Percentiles rank a stretch among this genome's conserved stretches.
These are phyloP conservation scores for Calephelis nemesis DNA, from an alignment of 1,140 invertebrate species.

Conservation along the genomic window DNA sequence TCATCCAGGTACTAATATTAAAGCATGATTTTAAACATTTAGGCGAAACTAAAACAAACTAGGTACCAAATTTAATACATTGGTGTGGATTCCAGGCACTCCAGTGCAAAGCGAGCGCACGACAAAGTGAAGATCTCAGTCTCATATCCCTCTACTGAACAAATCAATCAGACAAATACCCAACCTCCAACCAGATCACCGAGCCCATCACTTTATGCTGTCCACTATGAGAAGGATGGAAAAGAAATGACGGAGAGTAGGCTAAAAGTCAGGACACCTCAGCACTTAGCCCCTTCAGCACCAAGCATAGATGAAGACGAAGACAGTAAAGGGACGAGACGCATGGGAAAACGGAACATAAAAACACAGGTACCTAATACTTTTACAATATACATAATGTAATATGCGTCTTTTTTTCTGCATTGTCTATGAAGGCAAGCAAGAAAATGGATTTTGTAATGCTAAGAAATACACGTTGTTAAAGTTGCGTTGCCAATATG, in stretches of 20 bases:
- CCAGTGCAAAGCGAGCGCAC: slow-evolving; percentile 81
- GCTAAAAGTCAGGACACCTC: slow-evolving; percentile 50
- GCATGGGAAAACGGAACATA: slow-evolving; percentile 91
- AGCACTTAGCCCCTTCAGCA: slow-evolving; percentile 63
- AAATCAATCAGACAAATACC: slow-evolving; percentile 78
- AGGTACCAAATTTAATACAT: neutral
- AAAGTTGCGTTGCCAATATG: no score
- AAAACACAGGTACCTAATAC: slow-evolving; percentile 83
- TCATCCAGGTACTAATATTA: no score
- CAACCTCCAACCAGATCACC: slow-evolving; percentile 64
- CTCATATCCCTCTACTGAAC: slow-evolving; percentile 89
- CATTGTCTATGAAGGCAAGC: no score
- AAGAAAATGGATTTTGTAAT: no score
- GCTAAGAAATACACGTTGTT: no score
- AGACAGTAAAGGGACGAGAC: slow-evolving; percentile 81
- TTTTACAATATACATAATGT: no score
- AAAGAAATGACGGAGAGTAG: slow-evolving; percentile 70
- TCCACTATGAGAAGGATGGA: slow-evolving; percentile 81
- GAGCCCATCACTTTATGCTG: slow-evolving; percentile 78
- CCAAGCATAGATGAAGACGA: slow-evolving; percentile 77
- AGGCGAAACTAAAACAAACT: neutral
- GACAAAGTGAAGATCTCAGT: slow-evolving; percentile 91
- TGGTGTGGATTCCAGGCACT: slow-evolving; percentile 65
- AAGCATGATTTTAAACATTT: no score
- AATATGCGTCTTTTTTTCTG: no score